Conservation (phyloP, 2,797 vertebrate species). For the Cichlasoma orientale region DNA sequence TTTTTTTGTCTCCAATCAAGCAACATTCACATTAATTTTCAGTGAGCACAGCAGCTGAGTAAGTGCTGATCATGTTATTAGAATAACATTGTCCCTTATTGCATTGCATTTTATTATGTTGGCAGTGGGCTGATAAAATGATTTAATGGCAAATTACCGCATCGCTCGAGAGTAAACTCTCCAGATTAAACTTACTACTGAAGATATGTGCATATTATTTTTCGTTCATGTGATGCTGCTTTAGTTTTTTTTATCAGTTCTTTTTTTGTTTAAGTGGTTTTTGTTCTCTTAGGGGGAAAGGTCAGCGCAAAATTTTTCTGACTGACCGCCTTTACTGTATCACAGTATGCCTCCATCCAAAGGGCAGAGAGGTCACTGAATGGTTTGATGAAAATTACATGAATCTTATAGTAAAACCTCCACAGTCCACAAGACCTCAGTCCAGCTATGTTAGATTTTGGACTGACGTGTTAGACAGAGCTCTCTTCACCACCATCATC, state of each 20-base stretch:
- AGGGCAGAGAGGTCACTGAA: not conserved
- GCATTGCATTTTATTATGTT: slow-evolving; percentile 4
- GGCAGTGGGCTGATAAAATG: slow-evolving; percentile 2
- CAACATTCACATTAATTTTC: not conserved
- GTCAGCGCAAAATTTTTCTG: not conserved
- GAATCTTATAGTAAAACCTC: not conserved
- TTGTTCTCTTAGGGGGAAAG: not conserved
- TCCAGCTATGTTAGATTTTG: not conserved
- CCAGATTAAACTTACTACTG: not conserved
- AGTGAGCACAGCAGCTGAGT: not conserved
- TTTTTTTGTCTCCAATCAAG: slow-evolving; percentile 8
- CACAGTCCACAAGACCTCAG: not conserved
- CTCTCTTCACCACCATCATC: not conserved
- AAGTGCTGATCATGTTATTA: slow-evolving; percentile 15
- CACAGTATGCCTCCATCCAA: not conserved
- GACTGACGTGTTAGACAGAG: not conserved
- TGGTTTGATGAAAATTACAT: no score
- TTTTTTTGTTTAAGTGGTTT: not conserved
- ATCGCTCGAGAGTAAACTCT: not conserved
- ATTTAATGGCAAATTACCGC: slow-evolving; percentile 16
- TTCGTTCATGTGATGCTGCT: not conserved
- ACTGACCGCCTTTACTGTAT: not conserved
- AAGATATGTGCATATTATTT: not conserved
- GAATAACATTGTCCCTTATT: slow-evolving; percentile 11
- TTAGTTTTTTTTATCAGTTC: not conserved